Conservation (phyloP, 2,797 vertebrate genomes). For the Catamblyrhynchus diadema region DNA sequence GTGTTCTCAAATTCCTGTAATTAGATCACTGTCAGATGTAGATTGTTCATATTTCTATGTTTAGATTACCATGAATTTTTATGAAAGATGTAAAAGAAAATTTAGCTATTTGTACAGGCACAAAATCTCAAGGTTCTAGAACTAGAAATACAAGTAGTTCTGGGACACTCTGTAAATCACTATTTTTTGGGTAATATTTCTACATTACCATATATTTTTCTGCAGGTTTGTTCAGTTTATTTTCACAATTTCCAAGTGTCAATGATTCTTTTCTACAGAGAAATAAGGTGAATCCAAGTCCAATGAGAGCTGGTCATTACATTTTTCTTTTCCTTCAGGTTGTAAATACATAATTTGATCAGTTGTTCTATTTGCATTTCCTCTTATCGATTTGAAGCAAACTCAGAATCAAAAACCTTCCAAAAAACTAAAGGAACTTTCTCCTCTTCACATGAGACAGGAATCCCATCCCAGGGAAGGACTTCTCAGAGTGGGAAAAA, state of each 20-base stretch:
- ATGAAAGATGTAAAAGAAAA: background rate
- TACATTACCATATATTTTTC: background rate
- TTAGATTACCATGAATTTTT: background rate
- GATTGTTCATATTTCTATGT: background rate
- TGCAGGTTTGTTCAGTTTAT: background rate
- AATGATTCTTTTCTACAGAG: background rate
- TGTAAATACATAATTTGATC: background rate
- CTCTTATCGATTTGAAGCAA: background rate
- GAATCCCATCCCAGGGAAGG: background rate
- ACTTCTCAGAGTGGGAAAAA: background rate
- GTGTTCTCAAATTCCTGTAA: background rate
- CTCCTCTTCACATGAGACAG: background rate
- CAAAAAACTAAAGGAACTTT: background rate
- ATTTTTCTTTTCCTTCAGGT: background rate
- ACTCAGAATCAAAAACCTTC: background rate
- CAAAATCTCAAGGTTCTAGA: background rate
- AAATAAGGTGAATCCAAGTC: background rate
- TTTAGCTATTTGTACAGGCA: background rate
- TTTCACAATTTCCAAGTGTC: background rate
- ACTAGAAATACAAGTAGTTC: background rate
- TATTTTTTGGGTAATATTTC: background rate
- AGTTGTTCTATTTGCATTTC: background rate
- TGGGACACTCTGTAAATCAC: background rate
- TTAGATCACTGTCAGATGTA: background rate
- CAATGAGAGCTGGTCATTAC: background rate